phyloP scores from a whole-genome alignment of 2,113 vertebrate species.

The Coracopsis vasa region DNA sequence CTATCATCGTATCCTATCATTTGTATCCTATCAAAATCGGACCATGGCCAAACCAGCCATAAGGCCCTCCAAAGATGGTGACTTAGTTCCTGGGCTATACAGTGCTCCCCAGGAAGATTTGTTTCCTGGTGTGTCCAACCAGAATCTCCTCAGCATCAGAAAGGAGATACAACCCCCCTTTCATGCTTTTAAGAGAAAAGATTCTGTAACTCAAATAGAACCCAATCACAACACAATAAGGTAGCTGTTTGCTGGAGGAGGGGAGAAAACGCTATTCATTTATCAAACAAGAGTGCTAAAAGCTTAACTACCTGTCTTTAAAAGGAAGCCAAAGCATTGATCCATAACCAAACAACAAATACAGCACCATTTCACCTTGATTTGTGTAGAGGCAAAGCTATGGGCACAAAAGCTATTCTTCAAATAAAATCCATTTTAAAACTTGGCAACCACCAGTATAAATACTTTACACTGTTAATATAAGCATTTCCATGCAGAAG shows the following conservation, averaged over 20 bases:
- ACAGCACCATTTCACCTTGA: constrained; percentile 34
- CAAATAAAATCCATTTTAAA: constrained; percentile 49
- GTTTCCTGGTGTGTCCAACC: neutral
- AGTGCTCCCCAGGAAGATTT: neutral
- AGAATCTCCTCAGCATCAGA: neutral
- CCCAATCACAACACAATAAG: neutral
- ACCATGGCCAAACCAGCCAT: neutral
- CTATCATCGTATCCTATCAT: neutral
- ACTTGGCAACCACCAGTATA: neutral
- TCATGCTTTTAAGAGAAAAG: neutral
- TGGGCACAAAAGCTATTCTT: constrained; percentile 31
- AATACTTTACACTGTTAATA: constrained; percentile 10
- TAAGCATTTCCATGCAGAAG: neutral
- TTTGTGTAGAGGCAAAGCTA: constrained; percentile 22
- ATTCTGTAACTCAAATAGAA: neutral
- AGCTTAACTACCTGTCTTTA: constrained; percentile 20
- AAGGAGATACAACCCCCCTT: neutral
- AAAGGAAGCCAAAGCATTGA: constrained; percentile 26
- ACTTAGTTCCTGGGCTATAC: neutral
- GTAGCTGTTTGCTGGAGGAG: neutral
- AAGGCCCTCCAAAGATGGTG: neutral
- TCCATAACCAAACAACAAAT: constrained; percentile 20
- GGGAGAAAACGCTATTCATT: neutral
- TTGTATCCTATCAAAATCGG: neutral
- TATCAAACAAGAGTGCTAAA: neutral